Conservation (phyloP, 2,113 vertebrate genomes). For the Pituophis catenifer region DNA sequence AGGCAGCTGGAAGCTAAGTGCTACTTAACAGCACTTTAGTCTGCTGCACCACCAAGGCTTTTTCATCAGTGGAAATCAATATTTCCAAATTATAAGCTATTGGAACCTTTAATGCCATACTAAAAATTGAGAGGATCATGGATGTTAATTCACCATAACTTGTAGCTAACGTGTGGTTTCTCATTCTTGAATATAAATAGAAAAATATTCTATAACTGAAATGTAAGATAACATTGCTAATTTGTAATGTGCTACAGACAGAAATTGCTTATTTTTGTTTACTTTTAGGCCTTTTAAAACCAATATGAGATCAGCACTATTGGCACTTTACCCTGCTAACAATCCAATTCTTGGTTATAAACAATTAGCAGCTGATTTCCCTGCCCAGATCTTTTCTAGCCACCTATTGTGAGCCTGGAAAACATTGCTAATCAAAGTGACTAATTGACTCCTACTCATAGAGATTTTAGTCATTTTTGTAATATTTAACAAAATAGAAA, state of each 20-base stretch:
- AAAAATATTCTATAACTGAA: neutral
- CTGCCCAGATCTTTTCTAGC: conserved; percentile 60
- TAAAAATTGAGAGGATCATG: neutral
- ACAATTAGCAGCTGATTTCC: conserved; percentile 63
- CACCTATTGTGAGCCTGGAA: conserved; percentile 70
- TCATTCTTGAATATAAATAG: neutral
- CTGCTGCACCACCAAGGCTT: too few relatives aligned
- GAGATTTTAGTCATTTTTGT: conserved; percentile 64
- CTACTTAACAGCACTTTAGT: too few relatives aligned
- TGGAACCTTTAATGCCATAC: neutral
- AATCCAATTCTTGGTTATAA: conserved; percentile 56
- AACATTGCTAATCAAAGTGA: conserved; percentile 73
- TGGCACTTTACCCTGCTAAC: conserved; percentile 50
- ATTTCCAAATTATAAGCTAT: neutral
- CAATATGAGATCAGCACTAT: conserved; percentile 43
- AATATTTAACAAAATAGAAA: conserved; percentile 79
- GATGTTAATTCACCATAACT: neutral
- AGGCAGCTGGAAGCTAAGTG: too few relatives aligned
- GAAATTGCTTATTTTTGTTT: neutral
- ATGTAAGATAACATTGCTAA: neutral
- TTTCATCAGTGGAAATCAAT: neutral
- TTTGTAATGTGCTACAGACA: conserved; percentile 2
- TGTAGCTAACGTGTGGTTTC: neutral
- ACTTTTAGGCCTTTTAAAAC: conserved; percentile 56
- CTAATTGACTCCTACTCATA: conserved; percentile 51